Evolutionary conservation across 1,140 invertebrate genomes (phyloP), one percentile per base, ranked within the genome.

Genomic region (Drosophila sucinea): DNA sequence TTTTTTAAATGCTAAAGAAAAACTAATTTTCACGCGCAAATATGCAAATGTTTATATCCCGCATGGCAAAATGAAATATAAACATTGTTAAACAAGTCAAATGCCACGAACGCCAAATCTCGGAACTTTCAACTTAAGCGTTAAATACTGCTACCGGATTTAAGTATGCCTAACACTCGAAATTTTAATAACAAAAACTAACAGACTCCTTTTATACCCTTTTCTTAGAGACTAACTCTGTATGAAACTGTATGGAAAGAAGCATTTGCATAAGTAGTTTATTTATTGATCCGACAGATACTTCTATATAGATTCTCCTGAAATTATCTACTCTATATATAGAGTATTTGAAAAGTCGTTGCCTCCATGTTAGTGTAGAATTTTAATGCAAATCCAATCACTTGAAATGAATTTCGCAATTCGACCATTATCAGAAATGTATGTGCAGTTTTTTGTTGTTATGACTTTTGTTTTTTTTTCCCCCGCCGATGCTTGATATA

Each of bases 121-220:
- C 17, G 17, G 17, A 17, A 17, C 17, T 17, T 17, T 17, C 17
- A 17, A 17, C 17, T 17, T 17, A 17, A 17, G 17, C 17, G 17
- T 17, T 17, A 17, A 17, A 17, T 17, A 17, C 17, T 17, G 17
- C 17, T 17, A 17, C 17, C 17, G 17, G 17, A 17, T 17, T 77
- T 79, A 83, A 80, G 77, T 76, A 62, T 66, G 47, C 62, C 32
- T 84, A 71, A 73, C 10, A 11, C 35, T 2, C 3, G 17, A 17
- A 6, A 44, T 25, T 44, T 38, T 11, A 10, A 38, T 38, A 11
- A 1, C 1, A 1, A 11, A 23, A 44, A 47, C 11, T 47, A 8
- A 2, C 17, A 47, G 5, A 2, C 17, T 3, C 0, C 6, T 47
- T 47, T 3, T 8, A 47, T 47, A 47, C 17, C 41, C 4, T 23